These are phyloP conservation scores for Hanleya hanleyi DNA, from an alignment of 2,888 invertebrate genomes.

Conservation along the genomic window DNA sequence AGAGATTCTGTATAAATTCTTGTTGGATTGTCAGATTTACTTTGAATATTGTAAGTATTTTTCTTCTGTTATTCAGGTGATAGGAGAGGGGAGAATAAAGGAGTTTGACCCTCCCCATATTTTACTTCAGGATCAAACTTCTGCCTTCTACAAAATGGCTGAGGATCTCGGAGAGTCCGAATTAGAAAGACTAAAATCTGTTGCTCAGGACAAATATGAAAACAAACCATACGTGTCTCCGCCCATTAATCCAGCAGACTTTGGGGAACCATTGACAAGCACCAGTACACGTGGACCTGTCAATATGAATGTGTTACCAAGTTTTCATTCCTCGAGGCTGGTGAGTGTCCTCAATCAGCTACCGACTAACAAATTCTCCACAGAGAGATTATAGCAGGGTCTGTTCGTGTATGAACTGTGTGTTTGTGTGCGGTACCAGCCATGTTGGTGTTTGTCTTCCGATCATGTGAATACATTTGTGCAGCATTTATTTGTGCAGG, in stretches of 20 bases:
- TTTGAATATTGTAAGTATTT: too few relatives aligned
- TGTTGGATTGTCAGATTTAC: too few relatives aligned
- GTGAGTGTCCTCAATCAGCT: constrained; percentile 49
- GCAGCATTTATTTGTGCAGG: too few relatives aligned
- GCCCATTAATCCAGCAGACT: constrained; percentile 41
- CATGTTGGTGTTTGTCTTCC: too few relatives aligned
- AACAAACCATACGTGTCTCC: constrained; percentile 49
- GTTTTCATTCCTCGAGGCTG: constrained; percentile 49
- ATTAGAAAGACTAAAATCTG: constrained; percentile 32
- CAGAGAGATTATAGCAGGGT: constrained; percentile 37
- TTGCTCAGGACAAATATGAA: constrained; percentile 46
- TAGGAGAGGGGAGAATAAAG: constrained; percentile 78
- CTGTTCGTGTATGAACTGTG: too few relatives aligned
- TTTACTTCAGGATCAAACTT: constrained; percentile 59
- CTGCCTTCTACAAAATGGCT: constrained; percentile 36
- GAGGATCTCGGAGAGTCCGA: constrained; percentile 42
- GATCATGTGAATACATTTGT: too few relatives aligned
- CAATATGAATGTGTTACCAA: constrained; percentile 42
- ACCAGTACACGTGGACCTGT: constrained; percentile 31
- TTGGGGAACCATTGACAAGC: constrained; percentile 28
- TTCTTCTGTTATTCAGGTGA: constrained; percentile 26
- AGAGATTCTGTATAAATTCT: too few relatives aligned
- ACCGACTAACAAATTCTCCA: constrained; percentile 50
- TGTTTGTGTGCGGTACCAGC: too few relatives aligned
- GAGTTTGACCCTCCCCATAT: constrained; percentile 86